Evolutionary conservation across 2,797 vertebrate genomes (phyloP).

Genomic region (Poecilia velifera): DNA sequence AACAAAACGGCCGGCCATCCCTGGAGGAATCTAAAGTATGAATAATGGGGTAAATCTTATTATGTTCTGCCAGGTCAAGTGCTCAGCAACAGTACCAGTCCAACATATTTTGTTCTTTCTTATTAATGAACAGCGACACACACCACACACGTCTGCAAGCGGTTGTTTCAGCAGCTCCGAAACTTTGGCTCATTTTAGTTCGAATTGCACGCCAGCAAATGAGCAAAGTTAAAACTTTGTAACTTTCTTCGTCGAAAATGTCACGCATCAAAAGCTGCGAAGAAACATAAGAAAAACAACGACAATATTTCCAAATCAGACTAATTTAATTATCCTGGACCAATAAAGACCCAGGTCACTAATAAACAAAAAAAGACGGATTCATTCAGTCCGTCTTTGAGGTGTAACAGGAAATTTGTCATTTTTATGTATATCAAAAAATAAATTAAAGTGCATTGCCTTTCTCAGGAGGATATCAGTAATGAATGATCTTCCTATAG

Average conservation of each 20-base stretch:
- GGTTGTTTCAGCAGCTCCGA: neutral
- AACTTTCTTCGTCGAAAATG: neutral
- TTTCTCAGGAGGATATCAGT: neutral
- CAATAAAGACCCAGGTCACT: neutral
- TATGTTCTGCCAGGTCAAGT: slow-evolving; percentile 40
- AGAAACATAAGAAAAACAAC: neutral
- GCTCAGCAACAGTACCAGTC: slow-evolving; percentile 27
- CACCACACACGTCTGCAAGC: neutral
- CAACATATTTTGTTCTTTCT: slow-evolving; percentile 16
- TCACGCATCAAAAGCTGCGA: neutral
- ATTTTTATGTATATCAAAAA: neutral
- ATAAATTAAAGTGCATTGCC: neutral
- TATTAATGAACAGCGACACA: slow-evolving; percentile 43
- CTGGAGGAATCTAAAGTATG: slow-evolving; percentile 21
- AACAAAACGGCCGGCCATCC: slow-evolving; percentile 29
- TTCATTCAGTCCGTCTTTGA: neutral
- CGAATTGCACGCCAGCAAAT: neutral
- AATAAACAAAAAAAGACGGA: neutral
- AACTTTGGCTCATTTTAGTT: neutral
- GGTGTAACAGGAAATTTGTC: neutral
- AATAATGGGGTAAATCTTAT: slow-evolving; percentile 33
- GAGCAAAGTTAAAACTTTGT: neutral
- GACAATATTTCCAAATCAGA: neutral
- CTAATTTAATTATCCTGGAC: neutral
- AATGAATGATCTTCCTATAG: neutral